Base-by-base conservation (phyloP, 2,888 invertebrate genomes). In the Xanthostigma xanthostigma region DNA sequence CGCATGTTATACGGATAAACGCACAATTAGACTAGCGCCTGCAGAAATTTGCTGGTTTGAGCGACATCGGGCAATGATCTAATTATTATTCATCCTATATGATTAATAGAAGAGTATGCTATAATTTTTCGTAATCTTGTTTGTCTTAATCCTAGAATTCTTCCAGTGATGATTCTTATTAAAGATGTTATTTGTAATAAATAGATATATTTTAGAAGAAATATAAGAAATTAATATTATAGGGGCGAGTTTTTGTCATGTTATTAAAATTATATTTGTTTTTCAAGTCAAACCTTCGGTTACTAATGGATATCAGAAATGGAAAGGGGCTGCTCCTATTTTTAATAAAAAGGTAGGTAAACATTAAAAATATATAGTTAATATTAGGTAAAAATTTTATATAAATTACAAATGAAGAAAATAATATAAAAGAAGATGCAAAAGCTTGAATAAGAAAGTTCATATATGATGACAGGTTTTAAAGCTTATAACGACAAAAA, bases 161-260 rank as follows among this genome's bases (percentile, higher is more conserved):
- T 65, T 37, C 77, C 73, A 57, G 75, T 60, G 53, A 74, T 54
- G 44, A 66, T 58, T 53, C 71, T 72, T 39, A 70, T 40, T 53
- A 74, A 59, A 63, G 73, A 67, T 59, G 68, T 63, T 49, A 69
- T 53, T 52, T 17, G 17, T 17, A 17, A 17, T 3, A 57, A 59
- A 73, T 58, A 60, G 72, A n/a, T n/a, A 65, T 36, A 56, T 42
- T 57, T 13, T 5, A 6, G 3, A 17, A 9, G 64, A 61, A 60
- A 66, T 65, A 62, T 72, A 73, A 45, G 69, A 71, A 41, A 75
- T 56, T 59, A 76, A 55, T 62, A 75, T 68, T 67, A 78, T 64
- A 2, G 78, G 78, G 37, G 74, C 69, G 67, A 78, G 71, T 75
- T 79, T 79, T 76, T 79, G 78, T 69, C 76, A 77, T 0, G 74